Evolutionary conservation across 1,140 invertebrate species (phyloP), one percentile per base, ranked within the genome.

Genomic region (Pseudomyrmex cubaensis): DNA sequence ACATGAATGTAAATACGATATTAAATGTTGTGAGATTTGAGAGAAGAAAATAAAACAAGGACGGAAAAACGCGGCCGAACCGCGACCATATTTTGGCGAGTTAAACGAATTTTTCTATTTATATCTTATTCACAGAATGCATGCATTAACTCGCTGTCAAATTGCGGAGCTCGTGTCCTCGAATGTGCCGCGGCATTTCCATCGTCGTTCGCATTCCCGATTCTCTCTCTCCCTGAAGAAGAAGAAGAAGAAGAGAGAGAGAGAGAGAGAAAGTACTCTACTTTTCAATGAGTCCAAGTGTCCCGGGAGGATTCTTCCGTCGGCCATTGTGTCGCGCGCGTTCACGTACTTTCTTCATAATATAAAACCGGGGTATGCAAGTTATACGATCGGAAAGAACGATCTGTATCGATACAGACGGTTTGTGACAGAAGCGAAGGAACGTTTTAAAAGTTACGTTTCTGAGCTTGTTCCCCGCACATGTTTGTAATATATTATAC

Each of bases 21-120:
- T 72, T 59, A 72, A 50, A 80, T 72, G 56, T 50, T 72, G 15
- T 22, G 56, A 46, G 50, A 9, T 12, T 72, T 57, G 25, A 59
- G 44, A 7, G 20, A 72, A 70, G 66, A 80, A 80, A 80, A 59
- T 70, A 80, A 80, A 44, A 35, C 35, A 35, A 46, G 64, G 66
- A 17, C 57, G 50, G 17, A 66, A 17, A 80, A 48, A 35, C 35
- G 25, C 17, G 50, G 10, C 57, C 8, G 22, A 54, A 17, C 56
- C 12, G 73, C 35, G 35, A 8, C 35, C 48, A 35, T 61, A 70
- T 72, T 70, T 72, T 56, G 56, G 20, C 4, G 35, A 35, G 35
- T 35, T 17, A 72, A 70, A 59, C 20, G 66, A 80, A 80, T 70
- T 50, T 80, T 44, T 35, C 35, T 7, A 35, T 35, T 59, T 48